Conservation (phyloP, 2,888 invertebrate genomes). For the Dinocampus coccinellae region DNA sequence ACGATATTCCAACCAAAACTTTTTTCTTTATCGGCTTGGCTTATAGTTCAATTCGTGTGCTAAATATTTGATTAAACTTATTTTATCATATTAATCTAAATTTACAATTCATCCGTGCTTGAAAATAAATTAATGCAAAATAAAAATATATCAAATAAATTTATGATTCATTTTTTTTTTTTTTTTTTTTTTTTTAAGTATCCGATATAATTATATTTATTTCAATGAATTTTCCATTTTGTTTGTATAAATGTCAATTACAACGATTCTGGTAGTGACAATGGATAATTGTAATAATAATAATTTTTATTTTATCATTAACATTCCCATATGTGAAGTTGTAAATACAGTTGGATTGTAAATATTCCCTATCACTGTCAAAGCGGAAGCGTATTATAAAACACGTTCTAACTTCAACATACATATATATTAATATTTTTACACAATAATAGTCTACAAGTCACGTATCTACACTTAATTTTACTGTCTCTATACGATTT, state of each 20-base stretch:
- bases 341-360: too few relatives aligned
- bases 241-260: neutral
- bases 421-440: neutral
- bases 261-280: too few relatives aligned
- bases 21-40: conserved; percentile 41
- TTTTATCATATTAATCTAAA: neutral
- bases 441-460: neutral
- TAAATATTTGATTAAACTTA: neutral
- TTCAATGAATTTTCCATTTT: neutral
- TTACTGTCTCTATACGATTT: neutral
- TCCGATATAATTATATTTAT: neutral
- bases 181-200: too few relatives aligned
- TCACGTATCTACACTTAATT: neutral
- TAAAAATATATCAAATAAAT: too few relatives aligned
- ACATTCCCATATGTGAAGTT: too few relatives aligned
- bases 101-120: too few relatives aligned
- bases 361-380: too few relatives aligned
- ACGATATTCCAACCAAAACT: conserved; percentile 5
- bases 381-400: neutral
- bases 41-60: conserved; percentile 27
- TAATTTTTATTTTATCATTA: too few relatives aligned
- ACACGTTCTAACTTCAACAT: neutral
- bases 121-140: too few relatives aligned
- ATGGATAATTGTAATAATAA: too few relatives aligned
- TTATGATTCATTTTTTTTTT: too few relatives aligned